Percentiles rank a stretch among this genome's conserved stretches.
Evolutionary conservation across 2,888 invertebrate species (phyloP).

Genomic region (Epinotia brunnichana): DNA sequence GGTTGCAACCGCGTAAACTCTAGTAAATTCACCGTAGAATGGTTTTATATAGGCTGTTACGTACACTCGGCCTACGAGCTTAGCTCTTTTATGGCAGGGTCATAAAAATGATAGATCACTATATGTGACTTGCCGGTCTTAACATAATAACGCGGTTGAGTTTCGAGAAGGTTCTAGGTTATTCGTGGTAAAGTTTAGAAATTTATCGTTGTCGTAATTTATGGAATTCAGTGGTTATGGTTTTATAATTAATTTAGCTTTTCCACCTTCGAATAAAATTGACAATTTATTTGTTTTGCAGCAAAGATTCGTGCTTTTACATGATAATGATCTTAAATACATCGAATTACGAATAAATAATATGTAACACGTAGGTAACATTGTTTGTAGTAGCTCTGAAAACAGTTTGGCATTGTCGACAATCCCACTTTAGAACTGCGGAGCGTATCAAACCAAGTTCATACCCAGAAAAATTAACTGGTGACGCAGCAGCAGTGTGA

Average conservation of each 20-base stretch:
- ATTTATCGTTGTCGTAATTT: constrained; percentile 9
- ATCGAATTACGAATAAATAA: too few relatives aligned
- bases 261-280: not conserved
- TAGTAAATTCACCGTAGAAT: constrained; percentile 72
- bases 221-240: not conserved
- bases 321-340: too few relatives aligned
- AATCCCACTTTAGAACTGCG: too few relatives aligned
- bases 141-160: constrained; percentile 52
- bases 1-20: constrained; percentile 65
- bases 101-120: constrained; percentile 81
- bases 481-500: too few relatives aligned
- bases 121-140: constrained; percentile 54
- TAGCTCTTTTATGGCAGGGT: constrained; percentile 73
- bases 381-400: too few relatives aligned
- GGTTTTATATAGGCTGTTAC: constrained; percentile 79
- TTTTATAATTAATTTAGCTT: not conserved
- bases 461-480: too few relatives aligned
- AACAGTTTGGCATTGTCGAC: too few relatives aligned
- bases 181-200: constrained; percentile 18
- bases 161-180: constrained; percentile 15
- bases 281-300: not conserved
- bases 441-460: too few relatives aligned
- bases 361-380: too few relatives aligned
- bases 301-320: not conserved
- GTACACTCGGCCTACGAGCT: constrained; percentile 77